These are phyloP conservation scores for Ischnus inquisitorius DNA, from an alignment of 2,888 invertebrate genomes.

Conservation along the genomic window DNA sequence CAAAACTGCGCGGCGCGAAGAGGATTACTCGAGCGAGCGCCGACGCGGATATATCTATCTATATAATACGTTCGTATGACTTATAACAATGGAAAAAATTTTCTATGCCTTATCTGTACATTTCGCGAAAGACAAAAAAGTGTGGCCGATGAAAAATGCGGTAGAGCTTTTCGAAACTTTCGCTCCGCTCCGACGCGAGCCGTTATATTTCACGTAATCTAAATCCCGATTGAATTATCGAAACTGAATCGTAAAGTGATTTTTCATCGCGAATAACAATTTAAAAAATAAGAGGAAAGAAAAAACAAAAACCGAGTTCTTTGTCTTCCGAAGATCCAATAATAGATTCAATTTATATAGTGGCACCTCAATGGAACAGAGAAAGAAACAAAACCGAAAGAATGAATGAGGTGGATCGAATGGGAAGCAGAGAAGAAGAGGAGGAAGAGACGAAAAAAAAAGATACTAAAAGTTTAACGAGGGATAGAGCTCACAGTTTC, in stretches of 20 bases:
- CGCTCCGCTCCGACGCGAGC: background rate
- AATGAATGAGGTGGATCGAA: constrained; percentile 11
- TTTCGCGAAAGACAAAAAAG: background rate
- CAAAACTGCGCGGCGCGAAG: constrained; percentile 25
- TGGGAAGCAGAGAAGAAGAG: background rate
- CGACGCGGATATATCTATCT: background rate
- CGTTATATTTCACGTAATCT: background rate
- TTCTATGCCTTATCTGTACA: background rate
- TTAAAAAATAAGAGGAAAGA: background rate
- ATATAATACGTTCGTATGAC: background rate
- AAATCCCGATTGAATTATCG: constrained; percentile 6
- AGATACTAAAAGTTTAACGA: constrained; percentile 40
- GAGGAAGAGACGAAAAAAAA: constrained; percentile 8
- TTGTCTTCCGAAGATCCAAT: constrained; percentile 28
- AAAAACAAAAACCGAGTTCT: background rate
- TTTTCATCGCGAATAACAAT: background rate
- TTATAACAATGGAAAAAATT: background rate
- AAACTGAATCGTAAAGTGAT: constrained; percentile 7
- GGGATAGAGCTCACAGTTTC: constrained; percentile 44
- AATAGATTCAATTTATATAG: constrained; percentile 45
- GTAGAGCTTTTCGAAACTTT: background rate
- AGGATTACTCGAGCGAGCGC: constrained; percentile 40
- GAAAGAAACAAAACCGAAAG: constrained; percentile 14
- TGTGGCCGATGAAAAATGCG: background rate
- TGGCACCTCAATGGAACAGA: constrained; percentile 19